These are phyloP conservation scores for Parazoanthus darwini DNA, from an alignment of 92 coral and sea anemone genomes.

Conservation along the genomic window DNA sequence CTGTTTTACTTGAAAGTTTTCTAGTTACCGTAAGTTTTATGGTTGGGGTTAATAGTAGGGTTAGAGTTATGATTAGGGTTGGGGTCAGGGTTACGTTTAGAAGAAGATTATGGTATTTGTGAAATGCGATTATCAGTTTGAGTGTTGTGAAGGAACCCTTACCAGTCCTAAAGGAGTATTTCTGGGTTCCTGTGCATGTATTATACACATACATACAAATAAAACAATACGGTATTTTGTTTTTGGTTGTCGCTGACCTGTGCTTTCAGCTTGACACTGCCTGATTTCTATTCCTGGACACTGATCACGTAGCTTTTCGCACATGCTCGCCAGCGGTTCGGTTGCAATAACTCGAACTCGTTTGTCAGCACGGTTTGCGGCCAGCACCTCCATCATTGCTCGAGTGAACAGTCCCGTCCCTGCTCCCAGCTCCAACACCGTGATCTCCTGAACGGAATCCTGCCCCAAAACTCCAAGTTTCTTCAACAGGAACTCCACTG, in stretches of 20 bases:
- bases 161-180: too few species aligned
- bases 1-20: too few species aligned
- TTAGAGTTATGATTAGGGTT: too few species aligned
- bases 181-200: too few species aligned
- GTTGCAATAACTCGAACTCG: slow-evolving; percentile 55
- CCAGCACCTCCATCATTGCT: slow-evolving; percentile 57
- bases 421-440: slow-evolving; percentile 69
- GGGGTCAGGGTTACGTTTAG: too few species aligned
- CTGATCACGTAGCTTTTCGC: slow-evolving; percentile 54
- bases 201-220: too few species aligned
- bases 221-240: too few species aligned
- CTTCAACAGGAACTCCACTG: slow-evolving; percentile 56
- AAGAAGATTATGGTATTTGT: too few species aligned
- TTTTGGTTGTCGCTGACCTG: slow-evolving; percentile 41
- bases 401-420: slow-evolving; percentile 80
- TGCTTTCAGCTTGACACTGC: slow-evolving; percentile 64
- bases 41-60: too few species aligned
- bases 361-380: slow-evolving; percentile 14
- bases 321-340: slow-evolving; percentile 65
- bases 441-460: slow-evolving; percentile 28
- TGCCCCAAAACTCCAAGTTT: slow-evolving; percentile 53
- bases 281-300: slow-evolving; percentile 60
- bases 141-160: too few species aligned
- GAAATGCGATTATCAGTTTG: too few species aligned
- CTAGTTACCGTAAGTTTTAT: too few species aligned